These are phyloP conservation scores for Montipora cactus DNA, from an alignment of 64 coral and sea anemone genomes.

Conservation along the genomic window DNA sequence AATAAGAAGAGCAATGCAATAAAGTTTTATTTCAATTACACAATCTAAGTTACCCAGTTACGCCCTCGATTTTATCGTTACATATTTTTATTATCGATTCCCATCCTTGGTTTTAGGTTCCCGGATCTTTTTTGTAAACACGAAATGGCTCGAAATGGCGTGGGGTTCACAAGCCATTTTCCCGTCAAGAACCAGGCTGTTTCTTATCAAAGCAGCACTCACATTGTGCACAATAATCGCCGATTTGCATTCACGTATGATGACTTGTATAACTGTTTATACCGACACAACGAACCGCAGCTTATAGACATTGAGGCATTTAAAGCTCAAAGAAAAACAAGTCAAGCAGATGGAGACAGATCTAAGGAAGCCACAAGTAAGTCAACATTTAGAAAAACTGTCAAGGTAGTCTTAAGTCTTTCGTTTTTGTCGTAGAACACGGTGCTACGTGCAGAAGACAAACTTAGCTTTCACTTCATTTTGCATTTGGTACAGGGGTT, in stretches of 20 bases:
- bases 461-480: background rate
- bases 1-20: background rate
- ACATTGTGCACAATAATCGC: background rate
- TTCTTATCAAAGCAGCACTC: background rate
- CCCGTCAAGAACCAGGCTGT: conserved; percentile 18
- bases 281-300: conserved; percentile 34
- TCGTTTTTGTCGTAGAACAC: background rate
- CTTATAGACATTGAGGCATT: conserved; percentile 48
- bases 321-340: conserved; percentile 44
- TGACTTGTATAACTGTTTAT: conserved; percentile 50
- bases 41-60: background rate
- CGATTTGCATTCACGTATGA: conserved; percentile 38
- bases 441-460: background rate
- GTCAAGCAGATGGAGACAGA: background rate
- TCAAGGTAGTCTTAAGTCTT: background rate
- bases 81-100: background rate
- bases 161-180: conserved; percentile 22
- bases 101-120: conserved; percentile 8
- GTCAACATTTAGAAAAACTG: background rate
- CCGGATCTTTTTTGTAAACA: background rate
- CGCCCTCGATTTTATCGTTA: conserved; percentile 1
- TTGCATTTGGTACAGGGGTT: background rate
- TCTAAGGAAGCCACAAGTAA: conserved; percentile 17
- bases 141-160: conserved; percentile 45
- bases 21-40: background rate